Base-by-base conservation (phyloP, 2,797 vertebrate species). In the Anguilla megastoma region DNA sequence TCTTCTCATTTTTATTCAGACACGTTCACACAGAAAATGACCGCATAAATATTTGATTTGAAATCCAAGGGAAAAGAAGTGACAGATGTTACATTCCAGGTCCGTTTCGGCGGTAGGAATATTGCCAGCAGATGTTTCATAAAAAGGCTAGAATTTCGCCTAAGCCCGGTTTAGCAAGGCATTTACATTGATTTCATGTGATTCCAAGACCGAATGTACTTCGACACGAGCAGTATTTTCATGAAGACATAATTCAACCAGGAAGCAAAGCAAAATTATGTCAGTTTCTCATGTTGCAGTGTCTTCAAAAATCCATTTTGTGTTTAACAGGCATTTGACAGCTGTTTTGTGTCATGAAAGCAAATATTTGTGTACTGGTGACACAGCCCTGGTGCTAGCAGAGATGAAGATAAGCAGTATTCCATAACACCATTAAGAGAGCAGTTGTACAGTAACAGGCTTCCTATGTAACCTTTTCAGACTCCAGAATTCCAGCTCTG, bases 391-490 rank as follows among this genome's bases (percentile, higher is more conserved):
- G 79, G 45, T 50, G 79, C 7, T 9, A 24, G 45, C 41, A 9
- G 16, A 82, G 41, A 82, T n/a, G 50, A 82, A n/a, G 79, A 45
- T 27, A 10, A 21, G 41, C 36, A 84, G 66, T 33, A 76, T 80
- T 85, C 33, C 21, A 87, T 86, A 76, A 71, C 58, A 50, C 56
- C 24, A 6, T 82, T 36, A 71, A 27, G 6, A 0, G 54, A 60
- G 18, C 45, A 76, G 54, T 74, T 80, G 66, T 45, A 85, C 84
- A 87, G n/a, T 83, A 33, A 74, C 87, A 86, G 5, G 86, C 54
- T 84, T 5, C 27, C 12, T 33, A 6, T 85, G 52, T 86, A 80
- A 90, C 89, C 88, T 91, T 92, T 91, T 90, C 85, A 89, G 56
- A 87, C 87, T 91, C 84, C 85, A 71, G 58, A 87, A 90, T 90